phyloP scores from a whole-genome alignment of 2,113 vertebrate genomes.

The Aix galericulata region DNA sequence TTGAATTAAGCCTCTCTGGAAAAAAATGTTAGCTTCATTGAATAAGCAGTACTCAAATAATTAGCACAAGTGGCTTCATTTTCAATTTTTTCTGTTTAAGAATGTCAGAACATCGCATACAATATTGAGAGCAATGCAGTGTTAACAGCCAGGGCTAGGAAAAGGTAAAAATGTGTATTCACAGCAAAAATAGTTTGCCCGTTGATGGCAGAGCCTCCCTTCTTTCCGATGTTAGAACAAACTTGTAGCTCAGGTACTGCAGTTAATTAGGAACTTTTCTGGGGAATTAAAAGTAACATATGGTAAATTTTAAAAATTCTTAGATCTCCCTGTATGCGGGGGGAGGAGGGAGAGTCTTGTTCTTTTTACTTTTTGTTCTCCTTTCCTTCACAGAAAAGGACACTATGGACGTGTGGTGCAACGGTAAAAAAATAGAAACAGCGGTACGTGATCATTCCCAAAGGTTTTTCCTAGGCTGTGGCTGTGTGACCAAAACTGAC shows the following conservation, averaged over 20 bases:
- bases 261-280: not conserved
- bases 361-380: not conserved
- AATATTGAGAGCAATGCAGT: not conserved
- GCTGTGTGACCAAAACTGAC: not conserved
- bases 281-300: not conserved
- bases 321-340: not conserved
- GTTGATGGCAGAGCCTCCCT: not conserved
- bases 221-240: not conserved
- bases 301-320: not conserved
- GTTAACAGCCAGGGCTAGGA: not conserved
- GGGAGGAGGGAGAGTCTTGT: not conserved
- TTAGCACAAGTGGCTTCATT: not conserved
- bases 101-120: not conserved
- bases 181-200: not conserved
- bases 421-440: conserved; percentile 94
- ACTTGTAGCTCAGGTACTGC: not conserved
- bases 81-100: not conserved
- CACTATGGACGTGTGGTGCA: conserved; percentile 99
- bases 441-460: conserved; percentile 81
- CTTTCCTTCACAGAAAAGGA: conserved; percentile 89
- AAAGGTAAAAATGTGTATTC: not conserved
- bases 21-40: not conserved
- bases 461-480: not conserved
- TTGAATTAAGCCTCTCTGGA: not conserved
- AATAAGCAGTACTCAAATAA: not conserved